These are phyloP conservation scores for Bombus vancouverensis DNA, from an alignment of 1,140 invertebrate genomes.

Conservation along the genomic window DNA sequence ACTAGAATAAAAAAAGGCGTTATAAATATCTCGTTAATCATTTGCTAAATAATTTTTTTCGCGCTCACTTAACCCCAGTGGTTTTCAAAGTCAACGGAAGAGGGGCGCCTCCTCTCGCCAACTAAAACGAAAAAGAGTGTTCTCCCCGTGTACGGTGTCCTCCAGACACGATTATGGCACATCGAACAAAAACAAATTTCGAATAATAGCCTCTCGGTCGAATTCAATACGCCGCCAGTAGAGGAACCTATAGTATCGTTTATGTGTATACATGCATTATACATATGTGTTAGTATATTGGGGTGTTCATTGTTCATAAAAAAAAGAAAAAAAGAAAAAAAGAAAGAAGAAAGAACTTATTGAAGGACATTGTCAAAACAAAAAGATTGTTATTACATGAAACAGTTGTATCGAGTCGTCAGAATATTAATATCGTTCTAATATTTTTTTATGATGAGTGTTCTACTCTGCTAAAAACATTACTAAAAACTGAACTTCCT, in stretches of 20 bases:
- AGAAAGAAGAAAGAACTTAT: neutral
- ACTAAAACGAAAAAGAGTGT: constrained; percentile 45
- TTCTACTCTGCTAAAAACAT: neutral
- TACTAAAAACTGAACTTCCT: no score
- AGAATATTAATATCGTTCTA: neutral
- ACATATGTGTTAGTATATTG: neutral
- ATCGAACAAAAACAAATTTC: constrained; percentile 70
- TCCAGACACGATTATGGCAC: constrained; percentile 64
- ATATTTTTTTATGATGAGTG: neutral
- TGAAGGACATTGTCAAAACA: no score
- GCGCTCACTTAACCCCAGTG: neutral
- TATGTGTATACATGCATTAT: neutral
- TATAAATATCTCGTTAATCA: constrained; percentile 24
- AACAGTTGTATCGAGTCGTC: neutral
- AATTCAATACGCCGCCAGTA: constrained; percentile 57
- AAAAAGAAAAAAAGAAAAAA: neutral
- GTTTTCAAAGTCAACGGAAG: constrained; percentile 44
- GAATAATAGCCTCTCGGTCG: constrained; percentile 63
- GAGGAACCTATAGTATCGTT: neutral
- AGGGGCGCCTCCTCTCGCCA: constrained; percentile 3
- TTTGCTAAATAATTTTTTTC: constrained; percentile 50
- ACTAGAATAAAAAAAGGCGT: neutral
- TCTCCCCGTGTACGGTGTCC: constrained; percentile 29
- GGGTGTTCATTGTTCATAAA: constrained; percentile 15
- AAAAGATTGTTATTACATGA: no score